Evolutionary conservation across 2,797 vertebrate genomes (phyloP), one percentile per base, ranked within the genome.

Genomic region (Delichon dasypus): DNA sequence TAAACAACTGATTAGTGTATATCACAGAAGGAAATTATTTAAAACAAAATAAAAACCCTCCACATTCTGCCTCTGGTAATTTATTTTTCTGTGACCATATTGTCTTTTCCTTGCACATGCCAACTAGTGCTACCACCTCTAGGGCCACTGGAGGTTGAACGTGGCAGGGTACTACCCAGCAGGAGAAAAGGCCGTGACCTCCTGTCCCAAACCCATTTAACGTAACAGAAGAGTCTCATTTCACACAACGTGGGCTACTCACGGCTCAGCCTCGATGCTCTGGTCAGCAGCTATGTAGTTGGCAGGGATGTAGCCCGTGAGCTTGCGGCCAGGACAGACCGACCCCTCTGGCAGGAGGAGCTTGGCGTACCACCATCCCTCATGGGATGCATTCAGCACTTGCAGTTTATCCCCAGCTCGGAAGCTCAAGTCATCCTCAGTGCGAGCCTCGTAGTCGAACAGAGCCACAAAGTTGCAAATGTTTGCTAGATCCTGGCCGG

Each of bases 221-320:
- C 7, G 6, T 5, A 58, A 73, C 19, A 78, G n/a, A 51, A 66
- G 36, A 85, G 10, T 19, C 11, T 22, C 1, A 2, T 47, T 32
- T 26, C 45, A 40, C 25, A 7, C 32, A 54, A 15, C 0, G 0
- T 4, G 25, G 16, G 48, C 25, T 96, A 99, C 99, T 99, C 85
- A 99, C 99, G 97, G 98, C 84, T 99, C 98, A 29, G 99, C 98
- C 84, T 99, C 96, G 2, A 99, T 97, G 75, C 98, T 99, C 88
- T 98, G 97, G 92, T 98, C 97, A 16, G 97, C 97, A 3, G 98
- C 99, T 89, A 99, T 98, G 75, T 99, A 99, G 88, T 99, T 99
- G 11, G 98, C 98, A 9, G 99, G 99, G 89, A 99, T 98, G 82
- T 99, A 99, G 42, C 99, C 99, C 67, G 97, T 38, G 32, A 96